Percentiles rank a stretch among this genome's conserved stretches.
Evolutionary conservation across 2,888 invertebrate species (phyloP).

Genomic region (Acrocera orbiculus): DNA sequence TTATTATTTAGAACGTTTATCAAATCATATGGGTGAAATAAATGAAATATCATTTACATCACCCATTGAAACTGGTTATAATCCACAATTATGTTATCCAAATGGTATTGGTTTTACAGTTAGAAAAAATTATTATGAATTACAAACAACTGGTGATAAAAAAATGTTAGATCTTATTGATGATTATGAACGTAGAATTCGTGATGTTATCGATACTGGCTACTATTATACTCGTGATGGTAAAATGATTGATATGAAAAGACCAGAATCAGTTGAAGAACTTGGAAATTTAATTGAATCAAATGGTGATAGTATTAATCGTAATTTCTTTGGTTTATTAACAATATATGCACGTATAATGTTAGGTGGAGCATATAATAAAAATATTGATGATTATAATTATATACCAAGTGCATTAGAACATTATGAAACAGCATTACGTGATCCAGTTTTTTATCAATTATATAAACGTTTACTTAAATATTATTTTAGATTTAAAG

Average conservation of each 20-base stretch:
- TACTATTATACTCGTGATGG: slow-evolving; percentile 23
- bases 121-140: slow-evolving; percentile 39
- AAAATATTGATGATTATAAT: slow-evolving; percentile 10
- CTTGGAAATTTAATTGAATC: slow-evolving; percentile 39
- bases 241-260: slow-evolving; percentile 19
- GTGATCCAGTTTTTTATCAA: slow-evolving; percentile 56
- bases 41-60: slow-evolving; percentile 36
- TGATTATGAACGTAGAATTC: slow-evolving; percentile 29
- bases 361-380: slow-evolving; percentile 17
- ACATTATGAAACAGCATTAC: slow-evolving; percentile 45
- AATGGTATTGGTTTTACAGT: slow-evolving; percentile 48
- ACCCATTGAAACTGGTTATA: slow-evolving; percentile 40
- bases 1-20: slow-evolving; percentile 60
- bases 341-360: slow-evolving; percentile 18
- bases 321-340: slow-evolving; percentile 22
- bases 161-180: slow-evolving; percentile 14
- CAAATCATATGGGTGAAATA: slow-evolving; percentile 50
- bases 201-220: slow-evolving; percentile 34
- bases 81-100: slow-evolving; percentile 41
- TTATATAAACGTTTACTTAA: slow-evolving; percentile 40
- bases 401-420: slow-evolving; percentile 44
- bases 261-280: slow-evolving; percentile 34
- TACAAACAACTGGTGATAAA: slow-evolving; percentile 29
- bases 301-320: slow-evolving; percentile 29
- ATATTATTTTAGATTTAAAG: slow-evolving; percentile 2